Evolutionary conservation across 2,888 invertebrate genomes (phyloP).

Genomic region (Griposia aprilina): DNA sequence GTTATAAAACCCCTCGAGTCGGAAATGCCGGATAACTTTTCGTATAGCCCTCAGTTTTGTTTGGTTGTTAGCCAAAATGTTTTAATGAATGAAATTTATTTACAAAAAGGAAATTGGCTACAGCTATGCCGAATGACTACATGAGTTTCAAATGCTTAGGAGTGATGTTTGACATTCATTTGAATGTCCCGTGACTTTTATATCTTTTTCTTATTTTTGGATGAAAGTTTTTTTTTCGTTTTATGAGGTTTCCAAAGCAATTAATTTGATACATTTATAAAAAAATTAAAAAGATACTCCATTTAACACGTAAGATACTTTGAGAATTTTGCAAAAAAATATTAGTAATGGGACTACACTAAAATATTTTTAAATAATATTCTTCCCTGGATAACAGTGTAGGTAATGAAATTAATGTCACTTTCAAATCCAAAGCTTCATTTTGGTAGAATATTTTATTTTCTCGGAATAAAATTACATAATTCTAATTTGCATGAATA

Average conservation of each 20-base stretch:
- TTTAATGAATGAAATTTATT: conserved; percentile 36
- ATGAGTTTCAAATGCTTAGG: not conserved
- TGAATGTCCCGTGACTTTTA: not conserved
- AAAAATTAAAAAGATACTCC: no score
- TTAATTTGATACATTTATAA: not conserved
- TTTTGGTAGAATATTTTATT: conserved; percentile 11
- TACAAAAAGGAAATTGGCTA: conserved; percentile 10
- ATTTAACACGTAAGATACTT: no score
- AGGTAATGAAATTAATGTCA: conserved; percentile 25
- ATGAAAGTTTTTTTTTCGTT: not conserved
- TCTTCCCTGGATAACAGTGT: not conserved
- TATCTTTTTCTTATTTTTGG: not conserved
- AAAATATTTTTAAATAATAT: not conserved
- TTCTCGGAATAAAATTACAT: not conserved
- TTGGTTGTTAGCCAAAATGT: conserved; percentile 41
- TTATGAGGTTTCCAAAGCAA: not conserved
- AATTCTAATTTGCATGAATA: conserved; percentile 40
- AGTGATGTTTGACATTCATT: not conserved
- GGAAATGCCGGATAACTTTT: conserved; percentile 49
- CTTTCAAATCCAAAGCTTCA: conserved; percentile 11
- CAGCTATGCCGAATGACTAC: not conserved
- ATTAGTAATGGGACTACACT: not conserved
- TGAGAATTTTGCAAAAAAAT: not conserved
- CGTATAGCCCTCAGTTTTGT: conserved; percentile 26
- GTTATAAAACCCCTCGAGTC: conserved; percentile 56